Conservation (phyloP, 2,113 vertebrate species). For the Callorhinus ursinus region DNA sequence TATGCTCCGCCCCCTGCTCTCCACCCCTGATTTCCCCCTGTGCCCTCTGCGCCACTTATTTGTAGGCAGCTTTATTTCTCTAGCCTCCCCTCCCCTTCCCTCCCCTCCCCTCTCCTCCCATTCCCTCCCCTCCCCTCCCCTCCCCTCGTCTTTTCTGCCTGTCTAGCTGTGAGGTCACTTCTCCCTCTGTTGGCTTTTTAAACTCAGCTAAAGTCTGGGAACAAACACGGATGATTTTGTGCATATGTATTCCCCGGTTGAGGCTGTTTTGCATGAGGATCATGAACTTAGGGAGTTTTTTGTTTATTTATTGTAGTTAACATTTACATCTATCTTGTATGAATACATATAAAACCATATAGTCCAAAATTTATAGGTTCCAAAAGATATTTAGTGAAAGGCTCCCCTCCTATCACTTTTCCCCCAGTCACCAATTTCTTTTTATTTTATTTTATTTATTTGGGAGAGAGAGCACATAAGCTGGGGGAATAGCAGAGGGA, state of each 20-base stretch:
- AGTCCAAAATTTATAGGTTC: not conserved
- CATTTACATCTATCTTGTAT: not conserved
- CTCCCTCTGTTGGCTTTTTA: not conserved
- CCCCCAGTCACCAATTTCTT: not conserved
- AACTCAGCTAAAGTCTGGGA: not conserved
- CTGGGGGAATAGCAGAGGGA: too few relatives aligned
- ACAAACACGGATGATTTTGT: not conserved
- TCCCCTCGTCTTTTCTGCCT: not conserved
- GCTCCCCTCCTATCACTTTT: not conserved
- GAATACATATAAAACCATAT: not conserved
- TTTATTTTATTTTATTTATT: too few relatives aligned
- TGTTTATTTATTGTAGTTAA: conserved; percentile 24
- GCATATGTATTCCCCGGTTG: not conserved
- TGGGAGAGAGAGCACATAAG: too few relatives aligned
- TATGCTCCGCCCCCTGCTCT: not conserved
- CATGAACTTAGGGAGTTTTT: not conserved
- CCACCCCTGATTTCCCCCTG: not conserved
- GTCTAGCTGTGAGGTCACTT: not conserved
- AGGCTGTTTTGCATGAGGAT: not conserved
- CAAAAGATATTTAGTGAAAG: conserved; percentile 10
- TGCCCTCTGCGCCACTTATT: not conserved
- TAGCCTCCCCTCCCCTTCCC: not conserved
- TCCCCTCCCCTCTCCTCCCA: not conserved
- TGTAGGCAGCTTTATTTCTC: not conserved
- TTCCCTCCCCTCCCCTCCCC: not conserved